A percentile compares a stretch with the other conserved stretches of the same genome.
Conservation (phyloP, 2,888 invertebrate species). For the Volucella inanis region DNA sequence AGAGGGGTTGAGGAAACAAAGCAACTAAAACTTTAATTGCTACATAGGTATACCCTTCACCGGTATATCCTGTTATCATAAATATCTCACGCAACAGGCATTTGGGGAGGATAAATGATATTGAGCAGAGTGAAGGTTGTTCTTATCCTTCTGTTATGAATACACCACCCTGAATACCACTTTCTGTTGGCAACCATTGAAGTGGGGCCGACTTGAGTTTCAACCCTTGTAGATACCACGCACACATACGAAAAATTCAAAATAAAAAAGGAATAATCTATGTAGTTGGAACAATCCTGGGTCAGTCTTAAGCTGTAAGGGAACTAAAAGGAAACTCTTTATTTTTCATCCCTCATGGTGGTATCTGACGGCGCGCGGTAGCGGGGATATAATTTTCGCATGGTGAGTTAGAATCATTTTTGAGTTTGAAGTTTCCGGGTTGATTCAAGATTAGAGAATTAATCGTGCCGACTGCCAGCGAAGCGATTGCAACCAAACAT, state of each 20-base stretch:
- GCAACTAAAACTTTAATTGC: slow-evolving; percentile 66
- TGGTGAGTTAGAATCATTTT: slow-evolving; percentile 50
- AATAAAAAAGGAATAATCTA: not conserved
- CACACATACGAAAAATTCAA: not conserved
- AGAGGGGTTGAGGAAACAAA: slow-evolving; percentile 14
- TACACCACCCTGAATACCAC: not conserved
- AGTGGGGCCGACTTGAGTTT: slow-evolving; percentile 19
- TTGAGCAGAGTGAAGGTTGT: slow-evolving; percentile 30
- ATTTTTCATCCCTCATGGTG: slow-evolving; percentile 11
- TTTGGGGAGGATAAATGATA: slow-evolving; percentile 53
- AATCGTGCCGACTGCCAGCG: slow-evolving; percentile 11
- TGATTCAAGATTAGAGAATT: slow-evolving; percentile 66
- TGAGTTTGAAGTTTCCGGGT: slow-evolving; percentile 68
- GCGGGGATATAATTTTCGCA: not conserved
- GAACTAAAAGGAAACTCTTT: slow-evolving; percentile 11
- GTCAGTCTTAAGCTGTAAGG: slow-evolving; percentile 20
- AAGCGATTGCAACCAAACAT: slow-evolving; percentile 1
- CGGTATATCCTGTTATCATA: slow-evolving; percentile 68
- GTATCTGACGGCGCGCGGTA: not conserved
- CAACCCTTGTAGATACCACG: slow-evolving; percentile 41
- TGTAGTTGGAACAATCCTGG: slow-evolving; percentile 40
- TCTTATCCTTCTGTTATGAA: slow-evolving; percentile 1
- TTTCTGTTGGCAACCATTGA: not conserved
- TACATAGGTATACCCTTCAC: slow-evolving; percentile 63
- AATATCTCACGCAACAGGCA: slow-evolving; percentile 74